Conservation (phyloP, 2,113 vertebrate genomes). For the Vulpes vulpes region DNA sequence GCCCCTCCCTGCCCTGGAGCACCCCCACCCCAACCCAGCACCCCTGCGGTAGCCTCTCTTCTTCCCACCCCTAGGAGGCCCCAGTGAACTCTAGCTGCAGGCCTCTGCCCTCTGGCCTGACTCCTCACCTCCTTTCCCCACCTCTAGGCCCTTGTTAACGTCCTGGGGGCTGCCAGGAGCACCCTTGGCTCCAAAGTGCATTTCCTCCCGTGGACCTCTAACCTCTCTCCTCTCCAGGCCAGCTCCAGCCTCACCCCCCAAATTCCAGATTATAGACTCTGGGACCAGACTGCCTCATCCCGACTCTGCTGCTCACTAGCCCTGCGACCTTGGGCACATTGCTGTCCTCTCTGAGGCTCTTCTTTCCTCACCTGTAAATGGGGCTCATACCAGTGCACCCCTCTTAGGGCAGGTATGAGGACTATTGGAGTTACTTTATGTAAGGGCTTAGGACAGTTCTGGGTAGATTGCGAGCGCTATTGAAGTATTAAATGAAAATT, state of each 20-base stretch:
- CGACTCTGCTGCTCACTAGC: background rate
- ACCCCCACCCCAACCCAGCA: background rate
- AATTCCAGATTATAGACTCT: background rate
- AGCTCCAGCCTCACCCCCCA: background rate
- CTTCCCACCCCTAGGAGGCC: background rate
- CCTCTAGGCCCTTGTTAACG: background rate
- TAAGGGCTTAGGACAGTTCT: background rate
- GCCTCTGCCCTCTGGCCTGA: background rate
- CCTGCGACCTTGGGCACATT: background rate
- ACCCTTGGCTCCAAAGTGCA: background rate
- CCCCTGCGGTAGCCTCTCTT: background rate
- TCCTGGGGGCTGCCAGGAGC: background rate
- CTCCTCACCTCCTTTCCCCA: background rate
- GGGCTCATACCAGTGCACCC: too few relatives aligned
- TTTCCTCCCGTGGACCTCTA: too few relatives aligned
- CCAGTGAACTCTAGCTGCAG: background rate
- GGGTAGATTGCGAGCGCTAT: background rate
- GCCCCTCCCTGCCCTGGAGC: background rate
- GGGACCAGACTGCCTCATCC: background rate
- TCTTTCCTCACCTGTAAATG: background rate
- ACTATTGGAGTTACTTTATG: background rate
- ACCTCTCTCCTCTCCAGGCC: background rate
- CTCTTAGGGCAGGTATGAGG: background rate
- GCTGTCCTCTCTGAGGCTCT: background rate
- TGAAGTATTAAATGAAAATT: slow-evolving; percentile 25